These are phyloP conservation scores for Merops nubicus DNA, from an alignment of 2,113 vertebrate genomes.

Conservation along the genomic window DNA sequence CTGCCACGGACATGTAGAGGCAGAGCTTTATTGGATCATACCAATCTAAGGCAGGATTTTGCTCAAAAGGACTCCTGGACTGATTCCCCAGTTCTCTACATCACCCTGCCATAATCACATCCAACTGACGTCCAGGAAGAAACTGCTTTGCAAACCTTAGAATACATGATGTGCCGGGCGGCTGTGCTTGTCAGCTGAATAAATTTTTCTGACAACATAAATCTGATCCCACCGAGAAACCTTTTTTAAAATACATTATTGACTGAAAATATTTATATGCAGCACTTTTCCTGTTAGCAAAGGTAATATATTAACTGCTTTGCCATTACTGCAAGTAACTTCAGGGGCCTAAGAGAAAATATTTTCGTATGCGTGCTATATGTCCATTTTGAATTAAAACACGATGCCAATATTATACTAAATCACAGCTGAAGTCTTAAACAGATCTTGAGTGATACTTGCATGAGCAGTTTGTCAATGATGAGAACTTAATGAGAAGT, in stretches of 20 bases:
- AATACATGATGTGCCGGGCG: slow-evolving; percentile 15
- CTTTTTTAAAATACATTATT: slow-evolving; percentile 70
- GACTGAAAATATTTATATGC: slow-evolving; percentile 76
- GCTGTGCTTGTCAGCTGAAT: slow-evolving; percentile 50
- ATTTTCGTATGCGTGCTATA: slow-evolving; percentile 36
- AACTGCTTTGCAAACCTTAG: slow-evolving; percentile 68
- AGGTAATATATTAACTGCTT: slow-evolving; percentile 69
- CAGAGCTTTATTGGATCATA: slow-evolving; percentile 37
- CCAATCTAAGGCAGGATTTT: slow-evolving; percentile 34
- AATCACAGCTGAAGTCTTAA: slow-evolving; percentile 39
- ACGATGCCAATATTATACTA: background rate
- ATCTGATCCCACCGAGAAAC: slow-evolving; percentile 65
- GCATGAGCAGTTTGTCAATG: background rate
- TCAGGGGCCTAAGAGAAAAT: slow-evolving; percentile 13
- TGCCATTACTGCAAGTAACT: slow-evolving; percentile 35
- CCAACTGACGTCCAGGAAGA: slow-evolving; percentile 37
- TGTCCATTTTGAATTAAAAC: slow-evolving; percentile 62
- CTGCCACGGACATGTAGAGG: background rate
- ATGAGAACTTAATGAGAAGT: slow-evolving; percentile 11
- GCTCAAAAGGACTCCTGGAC: slow-evolving; percentile 27
- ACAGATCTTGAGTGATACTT: slow-evolving; percentile 27
- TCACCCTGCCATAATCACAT: background rate
- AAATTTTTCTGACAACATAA: slow-evolving; percentile 72
- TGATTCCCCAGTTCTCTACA: background rate
- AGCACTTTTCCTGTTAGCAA: slow-evolving; percentile 74